phyloP scores from a whole-genome alignment of 2,888 invertebrate genomes.

The Lithophane socia region DNA sequence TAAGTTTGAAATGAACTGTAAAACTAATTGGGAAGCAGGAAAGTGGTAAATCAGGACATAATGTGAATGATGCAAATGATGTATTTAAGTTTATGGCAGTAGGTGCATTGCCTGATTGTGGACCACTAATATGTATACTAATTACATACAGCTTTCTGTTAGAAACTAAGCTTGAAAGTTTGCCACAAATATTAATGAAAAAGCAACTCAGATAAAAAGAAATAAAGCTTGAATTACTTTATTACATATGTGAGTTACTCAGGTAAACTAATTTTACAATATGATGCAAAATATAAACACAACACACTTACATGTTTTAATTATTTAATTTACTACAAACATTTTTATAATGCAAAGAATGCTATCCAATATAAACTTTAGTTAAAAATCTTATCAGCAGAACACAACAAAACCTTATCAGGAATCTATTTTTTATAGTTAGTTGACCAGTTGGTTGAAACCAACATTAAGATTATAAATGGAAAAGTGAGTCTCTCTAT shows the following conservation, averaged over 20 bases:
- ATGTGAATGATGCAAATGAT: too few relatives aligned
- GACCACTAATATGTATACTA: neutral
- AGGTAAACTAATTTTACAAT: neutral
- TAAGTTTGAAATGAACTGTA: too few relatives aligned
- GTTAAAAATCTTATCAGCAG: conserved; percentile 33
- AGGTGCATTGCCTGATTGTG: neutral
- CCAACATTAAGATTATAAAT: neutral
- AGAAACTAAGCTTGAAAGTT: neutral
- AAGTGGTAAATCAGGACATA: neutral
- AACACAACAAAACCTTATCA: conserved; percentile 36
- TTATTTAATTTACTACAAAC: conserved; percentile 8
- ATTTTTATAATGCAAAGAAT: neutral
- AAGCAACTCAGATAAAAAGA: neutral
- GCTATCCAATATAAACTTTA: conserved; percentile 11
- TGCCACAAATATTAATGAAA: conserved; percentile 16
- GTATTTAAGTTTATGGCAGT: neutral
- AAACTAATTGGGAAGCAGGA: neutral
- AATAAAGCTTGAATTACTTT: neutral
- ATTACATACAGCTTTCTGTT: neutral
- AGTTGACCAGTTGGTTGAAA: conserved; percentile 9
- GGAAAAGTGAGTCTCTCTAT: neutral
- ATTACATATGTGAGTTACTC: neutral
- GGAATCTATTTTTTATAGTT: conserved; percentile 30
- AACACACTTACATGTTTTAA: neutral
- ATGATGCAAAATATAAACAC: neutral